These are phyloP conservation scores for Oceanodroma leucorhoa DNA, from an alignment of 2,797 vertebrate genomes.

Conservation along the genomic window DNA sequence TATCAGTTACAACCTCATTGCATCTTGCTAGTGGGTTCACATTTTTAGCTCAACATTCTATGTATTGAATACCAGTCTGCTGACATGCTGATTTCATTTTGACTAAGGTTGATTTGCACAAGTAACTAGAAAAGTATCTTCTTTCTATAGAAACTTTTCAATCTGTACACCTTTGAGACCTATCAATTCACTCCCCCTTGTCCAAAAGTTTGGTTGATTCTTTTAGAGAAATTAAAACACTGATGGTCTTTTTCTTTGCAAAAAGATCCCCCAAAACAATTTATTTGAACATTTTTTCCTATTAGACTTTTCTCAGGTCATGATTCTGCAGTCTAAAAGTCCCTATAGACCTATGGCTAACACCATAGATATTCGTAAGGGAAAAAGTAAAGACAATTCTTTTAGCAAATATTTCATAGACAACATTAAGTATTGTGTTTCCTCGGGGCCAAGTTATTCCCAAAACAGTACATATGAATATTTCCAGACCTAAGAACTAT, in stretches of 20 bases:
- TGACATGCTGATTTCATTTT: background rate
- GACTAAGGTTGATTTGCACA: background rate
- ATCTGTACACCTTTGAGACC: background rate
- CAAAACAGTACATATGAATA: background rate
- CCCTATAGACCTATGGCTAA: background rate
- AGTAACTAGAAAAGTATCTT: background rate
- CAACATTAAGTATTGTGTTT: background rate
- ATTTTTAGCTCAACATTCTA: background rate
- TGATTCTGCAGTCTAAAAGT: background rate
- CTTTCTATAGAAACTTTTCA: background rate
- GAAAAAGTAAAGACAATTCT: background rate
- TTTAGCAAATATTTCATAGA: background rate
- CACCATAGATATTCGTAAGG: background rate
- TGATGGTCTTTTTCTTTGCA: background rate
- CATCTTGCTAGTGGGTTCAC: background rate
- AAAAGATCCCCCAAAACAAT: background rate
- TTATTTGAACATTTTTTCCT: background rate
- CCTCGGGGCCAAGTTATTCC: background rate
- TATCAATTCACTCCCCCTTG: background rate
- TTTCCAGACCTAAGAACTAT: background rate
- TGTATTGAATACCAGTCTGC: background rate
- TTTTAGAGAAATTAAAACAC: background rate
- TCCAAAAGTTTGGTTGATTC: background rate
- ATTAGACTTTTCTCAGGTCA: background rate
- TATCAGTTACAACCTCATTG: background rate